A percentile compares a stretch with the other conserved stretches of the same genome.
phyloP scores from a whole-genome alignment of 2,113 vertebrate species.

The Myrmecobius fasciatus region DNA sequence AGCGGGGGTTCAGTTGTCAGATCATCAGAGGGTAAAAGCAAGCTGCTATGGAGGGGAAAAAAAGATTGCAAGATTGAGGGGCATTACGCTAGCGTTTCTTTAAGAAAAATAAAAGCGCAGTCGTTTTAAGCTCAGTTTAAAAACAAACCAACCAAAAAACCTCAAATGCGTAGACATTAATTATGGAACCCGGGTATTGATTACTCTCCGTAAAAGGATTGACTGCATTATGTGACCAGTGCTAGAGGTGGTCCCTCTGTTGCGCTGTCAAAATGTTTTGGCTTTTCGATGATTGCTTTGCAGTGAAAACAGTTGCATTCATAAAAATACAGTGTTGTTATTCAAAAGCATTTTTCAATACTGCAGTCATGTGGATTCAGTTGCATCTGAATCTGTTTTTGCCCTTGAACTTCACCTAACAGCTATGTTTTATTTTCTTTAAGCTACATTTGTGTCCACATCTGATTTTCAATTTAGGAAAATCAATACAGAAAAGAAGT shows the following conservation, averaged over 20 bases:
- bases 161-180: constrained; percentile 73
- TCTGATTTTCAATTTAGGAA: background rate
- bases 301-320: constrained; percentile 73
- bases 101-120: constrained; percentile 52
- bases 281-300: constrained; percentile 78
- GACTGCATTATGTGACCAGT: constrained; percentile 78
- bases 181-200: constrained; percentile 78
- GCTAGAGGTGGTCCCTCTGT: constrained; percentile 74
- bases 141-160: constrained; percentile 46
- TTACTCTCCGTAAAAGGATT: constrained; percentile 74
- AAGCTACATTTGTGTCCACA: constrained; percentile 38
- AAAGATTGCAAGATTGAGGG: constrained; percentile 53
- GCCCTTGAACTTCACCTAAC: constrained; percentile 75
- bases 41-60: constrained; percentile 37
- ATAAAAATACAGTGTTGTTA: constrained; percentile 71
- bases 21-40: background rate
- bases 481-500: constrained; percentile 56
- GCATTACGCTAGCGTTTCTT: constrained; percentile 56
- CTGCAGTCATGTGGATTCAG: constrained; percentile 50
- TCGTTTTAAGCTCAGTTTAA: constrained; percentile 77
- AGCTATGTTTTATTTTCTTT: constrained; percentile 64
- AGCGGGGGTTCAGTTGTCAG: constrained; percentile 20
- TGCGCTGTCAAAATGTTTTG: constrained; percentile 80
- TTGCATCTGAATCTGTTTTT: constrained; percentile 63
- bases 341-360: background rate